phyloP scores from a whole-genome alignment of 2,797 vertebrate genomes.

The Oophaga sylvatica region DNA sequence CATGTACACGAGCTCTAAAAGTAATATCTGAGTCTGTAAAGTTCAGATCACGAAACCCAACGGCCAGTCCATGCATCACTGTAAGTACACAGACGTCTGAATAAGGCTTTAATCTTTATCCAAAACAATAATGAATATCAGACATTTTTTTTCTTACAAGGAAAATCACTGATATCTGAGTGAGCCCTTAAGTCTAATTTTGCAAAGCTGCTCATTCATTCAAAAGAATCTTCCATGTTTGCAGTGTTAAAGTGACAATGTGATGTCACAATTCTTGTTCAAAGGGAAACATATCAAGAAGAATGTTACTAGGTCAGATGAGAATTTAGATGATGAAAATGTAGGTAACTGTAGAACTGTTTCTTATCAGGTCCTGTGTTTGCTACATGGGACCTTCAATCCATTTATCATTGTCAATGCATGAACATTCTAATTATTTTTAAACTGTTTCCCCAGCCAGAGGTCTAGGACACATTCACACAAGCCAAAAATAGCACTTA shows the following conservation, averaged over 20 bases:
- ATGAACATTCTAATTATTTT: conserved; percentile 87
- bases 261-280: conserved; percentile 26
- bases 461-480: conserved; percentile 88
- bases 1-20: too few relatives aligned
- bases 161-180: too few relatives aligned
- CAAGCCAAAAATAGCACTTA: conserved; percentile 90
- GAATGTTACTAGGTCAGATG: conserved; percentile 12
- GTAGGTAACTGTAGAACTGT: conserved; percentile 71
- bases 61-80: too few relatives aligned
- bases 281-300: conserved; percentile 11
- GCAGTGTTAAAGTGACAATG: neutral
- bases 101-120: too few relatives aligned
- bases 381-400: conserved; percentile 75
- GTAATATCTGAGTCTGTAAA: too few relatives aligned
- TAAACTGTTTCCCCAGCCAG: conserved; percentile 91
- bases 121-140: too few relatives aligned
- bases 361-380: conserved; percentile 77
- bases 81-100: too few relatives aligned
- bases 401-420: conserved; percentile 88
- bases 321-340: conserved; percentile 29
- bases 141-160: too few relatives aligned
- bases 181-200: too few relatives aligned
- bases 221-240: neutral
- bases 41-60: too few relatives aligned
- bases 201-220: neutral